Evolutionary conservation across 1,140 invertebrate genomes (phyloP).

Genomic region (Babylonia areolata): DNA sequence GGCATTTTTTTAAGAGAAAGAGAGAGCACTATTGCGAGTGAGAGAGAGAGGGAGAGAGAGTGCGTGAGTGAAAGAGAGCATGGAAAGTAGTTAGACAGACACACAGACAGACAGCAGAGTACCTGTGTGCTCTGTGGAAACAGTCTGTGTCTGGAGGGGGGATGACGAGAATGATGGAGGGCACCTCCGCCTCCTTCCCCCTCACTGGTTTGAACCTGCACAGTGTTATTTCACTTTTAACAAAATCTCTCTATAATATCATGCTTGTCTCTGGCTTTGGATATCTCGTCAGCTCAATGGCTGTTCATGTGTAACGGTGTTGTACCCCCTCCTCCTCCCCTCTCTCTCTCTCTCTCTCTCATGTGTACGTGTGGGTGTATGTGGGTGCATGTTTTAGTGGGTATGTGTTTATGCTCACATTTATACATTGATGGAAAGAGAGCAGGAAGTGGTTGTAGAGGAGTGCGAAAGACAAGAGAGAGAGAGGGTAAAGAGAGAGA

Average conservation of each 20-base stretch:
- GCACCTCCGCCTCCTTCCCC: constrained; percentile 65
- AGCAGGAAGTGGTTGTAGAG: not conserved
- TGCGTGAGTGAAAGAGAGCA: not conserved
- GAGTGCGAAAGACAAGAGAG: not conserved
- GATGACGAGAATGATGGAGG: constrained; percentile 67
- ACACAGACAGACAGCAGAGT: not conserved
- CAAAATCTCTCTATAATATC: too few species aligned
- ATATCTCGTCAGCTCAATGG: too few species aligned
- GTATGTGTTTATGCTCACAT: too few species aligned
- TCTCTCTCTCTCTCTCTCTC: too few species aligned
- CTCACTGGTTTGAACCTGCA: constrained; percentile 40
- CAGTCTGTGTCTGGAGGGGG: constrained; percentile 66
- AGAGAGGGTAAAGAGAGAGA: not conserved
- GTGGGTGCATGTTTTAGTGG: too few species aligned
- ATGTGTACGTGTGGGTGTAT: too few species aligned
- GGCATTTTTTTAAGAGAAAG: not conserved
- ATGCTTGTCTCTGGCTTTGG: too few species aligned
- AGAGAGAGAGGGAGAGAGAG: not conserved
- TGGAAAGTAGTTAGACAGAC: not conserved
- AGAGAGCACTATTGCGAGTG: not conserved
- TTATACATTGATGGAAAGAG: not conserved
- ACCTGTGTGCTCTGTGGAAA: constrained; percentile 61
- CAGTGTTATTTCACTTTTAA: too few species aligned
- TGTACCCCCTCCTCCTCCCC: too few species aligned
- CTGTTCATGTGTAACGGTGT: too few species aligned